These are phyloP conservation scores for Dasyornis broadbenti DNA, from an alignment of 2,113 vertebrate genomes.

Conservation along the genomic window DNA sequence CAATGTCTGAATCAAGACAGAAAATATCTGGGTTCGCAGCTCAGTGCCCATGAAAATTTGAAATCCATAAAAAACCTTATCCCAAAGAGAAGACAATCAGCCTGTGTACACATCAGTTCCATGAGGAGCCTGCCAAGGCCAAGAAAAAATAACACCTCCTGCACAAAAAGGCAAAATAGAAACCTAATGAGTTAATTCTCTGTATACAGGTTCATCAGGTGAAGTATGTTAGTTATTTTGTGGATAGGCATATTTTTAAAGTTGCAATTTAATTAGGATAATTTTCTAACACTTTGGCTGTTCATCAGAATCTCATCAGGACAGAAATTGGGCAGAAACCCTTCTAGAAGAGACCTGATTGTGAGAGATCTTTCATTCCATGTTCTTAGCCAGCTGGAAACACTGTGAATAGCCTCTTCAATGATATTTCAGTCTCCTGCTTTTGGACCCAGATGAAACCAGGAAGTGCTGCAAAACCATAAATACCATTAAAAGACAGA, in stretches of 20 bases:
- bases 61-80: neutral
- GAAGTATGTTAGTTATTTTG: neutral
- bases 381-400: slow-evolving; percentile 47
- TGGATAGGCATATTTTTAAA: neutral
- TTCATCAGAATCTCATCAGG: slow-evolving; percentile 9
- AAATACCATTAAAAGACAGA: slow-evolving; percentile 43
- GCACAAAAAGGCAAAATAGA: neutral
- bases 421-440: slow-evolving; percentile 47
- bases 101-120: neutral
- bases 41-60: neutral
- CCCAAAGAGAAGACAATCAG: neutral
- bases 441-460: slow-evolving; percentile 45
- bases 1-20: neutral
- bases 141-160: neutral
- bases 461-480: neutral
- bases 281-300: slow-evolving; percentile 28
- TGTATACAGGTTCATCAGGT: neutral
- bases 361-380: slow-evolving; percentile 27
- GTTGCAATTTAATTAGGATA: neutral
- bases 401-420: slow-evolving; percentile 42
- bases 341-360: slow-evolving; percentile 45
- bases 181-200: neutral
- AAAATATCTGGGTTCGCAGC: neutral
- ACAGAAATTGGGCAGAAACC: slow-evolving; percentile 7
- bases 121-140: neutral